Evolutionary conservation across 2,113 vertebrate genomes (phyloP), one percentile per base, ranked within the genome.

Genomic region (Sylvilagus bachmani): DNA sequence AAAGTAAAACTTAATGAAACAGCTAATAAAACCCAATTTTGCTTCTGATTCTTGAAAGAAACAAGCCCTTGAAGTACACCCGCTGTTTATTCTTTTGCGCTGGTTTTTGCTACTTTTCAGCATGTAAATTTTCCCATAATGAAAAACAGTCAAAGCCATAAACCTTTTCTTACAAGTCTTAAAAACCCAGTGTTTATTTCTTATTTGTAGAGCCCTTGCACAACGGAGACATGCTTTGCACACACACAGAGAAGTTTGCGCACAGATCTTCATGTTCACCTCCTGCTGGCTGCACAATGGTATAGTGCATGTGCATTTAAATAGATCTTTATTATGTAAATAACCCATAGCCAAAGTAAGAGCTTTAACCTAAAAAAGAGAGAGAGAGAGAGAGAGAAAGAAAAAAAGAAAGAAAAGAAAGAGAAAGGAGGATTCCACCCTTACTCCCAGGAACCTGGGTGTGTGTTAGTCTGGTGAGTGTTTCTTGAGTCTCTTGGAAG

Each of bases 1-100:
- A 97, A 98, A 98, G 97, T 97, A 97, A 98, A 98, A 98, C 33
- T 62, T 98, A 98, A 98, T 98, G 98, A 98, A 98, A 98, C 98
- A 98, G 98, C 98, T 98, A 98, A 98, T 98, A 98, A 98, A 98
- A 78, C 78, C 86, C 92, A 91, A 64, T 93, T 98, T 98, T 98
- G 97, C 98, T 98, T 97, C 94, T 95, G 96, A 98, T 98, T 98
- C 96, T 93, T 97, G 95, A 98, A 95, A 98, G 94, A 97, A 98
- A 79, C 85, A 97, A 97, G 71, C 97, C 96, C 92, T 97, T 90
- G 12, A 97, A 90, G 33, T 97, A 73, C 33, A 94, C 74, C 96
- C 97, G 69, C 96, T 95, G 94, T 98, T 98, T 95, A 97, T 98
- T 97, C 91, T 98, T 86, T 96, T 97, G 33, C 96, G 75, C 95